Evolutionary conservation across 2,888 invertebrate species (phyloP).

Genomic region (Glaucopsyche alexis): DNA sequence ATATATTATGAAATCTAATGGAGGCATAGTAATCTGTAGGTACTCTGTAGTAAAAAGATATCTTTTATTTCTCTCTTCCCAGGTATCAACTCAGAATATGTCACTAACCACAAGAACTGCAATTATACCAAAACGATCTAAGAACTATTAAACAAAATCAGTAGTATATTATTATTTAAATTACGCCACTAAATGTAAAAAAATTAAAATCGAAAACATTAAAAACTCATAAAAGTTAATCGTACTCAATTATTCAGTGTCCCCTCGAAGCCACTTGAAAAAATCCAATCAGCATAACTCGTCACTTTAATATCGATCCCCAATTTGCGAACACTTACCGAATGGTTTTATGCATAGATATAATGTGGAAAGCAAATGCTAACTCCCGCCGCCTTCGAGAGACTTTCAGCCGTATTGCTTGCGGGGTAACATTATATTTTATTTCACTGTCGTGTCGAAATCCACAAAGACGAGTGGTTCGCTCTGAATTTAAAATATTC

Average conservation of each 20-base stretch:
- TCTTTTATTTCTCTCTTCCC: too few relatives aligned
- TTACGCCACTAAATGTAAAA: constrained; percentile 37
- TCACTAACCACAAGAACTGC: neutral
- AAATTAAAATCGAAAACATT: constrained; percentile 41
- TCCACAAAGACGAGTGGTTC: constrained; percentile 72
- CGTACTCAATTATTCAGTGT: constrained; percentile 75
- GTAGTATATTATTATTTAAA: constrained; percentile 34
- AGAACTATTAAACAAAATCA: constrained; percentile 31
- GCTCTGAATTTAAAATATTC: constrained; percentile 80
- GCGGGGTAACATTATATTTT: constrained; percentile 54
- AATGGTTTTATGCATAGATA: constrained; percentile 76
- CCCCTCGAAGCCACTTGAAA: constrained; percentile 71
- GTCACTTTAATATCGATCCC: constrained; percentile 76
- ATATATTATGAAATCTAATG: too few relatives aligned
- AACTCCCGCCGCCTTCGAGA: constrained; percentile 44
- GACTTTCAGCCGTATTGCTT: constrained; percentile 57
- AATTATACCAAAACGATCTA: neutral
- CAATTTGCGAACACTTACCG: constrained; percentile 75
- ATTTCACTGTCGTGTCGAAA: constrained; percentile 59
- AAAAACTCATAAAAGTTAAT: constrained; percentile 58
- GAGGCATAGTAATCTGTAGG: too few relatives aligned
- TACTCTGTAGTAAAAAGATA: too few relatives aligned
- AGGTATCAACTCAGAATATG: neutral
- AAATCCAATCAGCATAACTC: constrained; percentile 80
- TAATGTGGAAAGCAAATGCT: constrained; percentile 56